Evolutionary conservation across 2,797 vertebrate genomes (phyloP).

Genomic region (Momotus momota): DNA sequence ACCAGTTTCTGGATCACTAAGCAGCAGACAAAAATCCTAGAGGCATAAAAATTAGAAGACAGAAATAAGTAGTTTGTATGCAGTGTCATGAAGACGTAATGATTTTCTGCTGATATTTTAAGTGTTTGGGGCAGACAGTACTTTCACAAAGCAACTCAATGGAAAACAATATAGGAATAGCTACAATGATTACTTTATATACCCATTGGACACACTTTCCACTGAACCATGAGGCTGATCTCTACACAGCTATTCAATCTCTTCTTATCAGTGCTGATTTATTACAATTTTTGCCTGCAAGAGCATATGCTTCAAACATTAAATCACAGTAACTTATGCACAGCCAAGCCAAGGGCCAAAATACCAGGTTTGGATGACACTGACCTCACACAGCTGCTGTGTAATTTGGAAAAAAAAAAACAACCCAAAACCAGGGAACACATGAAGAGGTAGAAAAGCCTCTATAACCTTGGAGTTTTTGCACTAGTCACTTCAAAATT

Average conservation of each 20-base stretch:
- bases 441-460: fast-evolving
- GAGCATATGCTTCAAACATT: background rate
- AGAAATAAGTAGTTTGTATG: background rate
- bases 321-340: background rate
- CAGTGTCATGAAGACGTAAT: background rate
- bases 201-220: background rate
- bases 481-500: background rate
- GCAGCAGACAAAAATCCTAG: background rate
- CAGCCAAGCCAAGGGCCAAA: background rate
- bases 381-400: background rate
- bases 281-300: background rate
- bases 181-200: background rate
- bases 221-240: background rate
- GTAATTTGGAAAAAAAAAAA: background rate
- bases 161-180: background rate
- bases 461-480: background rate
- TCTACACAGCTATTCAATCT: background rate
- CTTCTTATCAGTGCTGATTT: background rate
- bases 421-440: background rate
- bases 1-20: background rate
- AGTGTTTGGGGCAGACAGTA: background rate
- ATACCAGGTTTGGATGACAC: background rate
- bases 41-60: background rate
- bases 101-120: background rate
- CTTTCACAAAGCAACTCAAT: background rate